Evolutionary conservation across 1,140 invertebrate species (phyloP), one percentile per base, ranked within the genome.

Genomic region (Hyles euphorbiae): DNA sequence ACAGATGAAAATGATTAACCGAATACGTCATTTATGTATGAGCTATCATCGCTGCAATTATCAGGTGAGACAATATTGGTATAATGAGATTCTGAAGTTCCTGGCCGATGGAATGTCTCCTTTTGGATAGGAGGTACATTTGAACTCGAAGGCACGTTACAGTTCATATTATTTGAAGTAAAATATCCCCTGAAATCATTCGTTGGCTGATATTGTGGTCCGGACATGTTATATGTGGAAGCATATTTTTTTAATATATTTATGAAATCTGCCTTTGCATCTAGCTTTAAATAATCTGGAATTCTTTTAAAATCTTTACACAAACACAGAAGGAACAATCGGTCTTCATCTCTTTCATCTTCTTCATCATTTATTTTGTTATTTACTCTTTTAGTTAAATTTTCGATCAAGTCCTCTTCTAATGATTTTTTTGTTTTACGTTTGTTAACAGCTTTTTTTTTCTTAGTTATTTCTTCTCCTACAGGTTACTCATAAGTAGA

Each of bases 361-460:
- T 55, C 43, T 45, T 47, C 53, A 55, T 60, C 60, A 53, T 60
- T 9, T 54, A n/a, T 50, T 65, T 65, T 60, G 60, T 65, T 58
- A 65, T 65, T 55, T 5, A 60, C 47, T 7, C 62, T 57, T 65
- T 61, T 65, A 10, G 59, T 45, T 61, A 65, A 58, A 61, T 61
- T 65, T 65, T 65, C 63, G 61, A 61, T 65, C 61, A 65, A 58
- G 63, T 54, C 63, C 48, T 65, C 54, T 53, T 65, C 59, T 61
- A 49, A 47, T 64, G 47, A 60, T 44, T 1, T 22, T 22, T 22
- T 22, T 22, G 48, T 54, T 64, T 2, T 64, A 56, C 46, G 56
- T 51, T 12, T 65, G 61, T 60, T 60, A 44, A 53, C 53, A 51
- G 56, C 58, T 58, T 66, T 48, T 56, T 61, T 66, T 51, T 61